Evolutionary conservation across 92 coral and sea anemone species (phyloP), one percentile per base, ranked within the genome.

Genomic region (Actinostola sp.): DNA sequence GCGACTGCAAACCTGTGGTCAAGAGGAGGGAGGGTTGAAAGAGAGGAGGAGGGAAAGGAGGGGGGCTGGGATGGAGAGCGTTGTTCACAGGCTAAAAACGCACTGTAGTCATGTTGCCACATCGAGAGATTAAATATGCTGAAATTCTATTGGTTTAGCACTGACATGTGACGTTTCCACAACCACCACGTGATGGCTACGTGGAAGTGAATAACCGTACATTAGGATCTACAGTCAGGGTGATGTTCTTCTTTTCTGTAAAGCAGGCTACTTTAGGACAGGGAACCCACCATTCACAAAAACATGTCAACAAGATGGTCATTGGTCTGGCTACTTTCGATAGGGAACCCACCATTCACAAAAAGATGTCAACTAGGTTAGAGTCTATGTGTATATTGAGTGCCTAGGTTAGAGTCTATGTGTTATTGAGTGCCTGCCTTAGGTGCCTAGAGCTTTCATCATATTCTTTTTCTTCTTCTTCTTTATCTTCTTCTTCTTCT

Each of bases 241-340:
- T 86, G 21, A 3, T 46, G 54, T n/a, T n/a, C n/a, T n/a, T n/a
- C n/a, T n/a, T n/a, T n/a, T n/a, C n/a, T 86, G 91, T 45, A 52
- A 76, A 11, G 65, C 77, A 31, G 91, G 91, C 15, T 86, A 63
- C 32, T 86, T 69, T 53, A 85, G 79, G 23, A 31, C 13, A 30
- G 91, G 87, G 36, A 17, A 28, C 10, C 80, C 71, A 14, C 63
- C 63, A 27, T 49, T 25, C 32, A 33, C 25, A 34, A 66, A 53
- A 20, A 66, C 28, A 5, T 86, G 91, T 54, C 61, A 57, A 41
- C 51, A 67, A 11, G 53, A 81, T 53, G 84, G 91, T 24, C 61
- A 57, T 14, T 86, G 91, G 91, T 62, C 85, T 17, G 57, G 60
- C n/a, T n/a, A n/a, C n/a, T n/a, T n/a, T n/a, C n/a, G n/a, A 31